Evolutionary conservation across 2,113 vertebrate genomes (phyloP).

Genomic region (Pomatorhinus ruficollis): DNA sequence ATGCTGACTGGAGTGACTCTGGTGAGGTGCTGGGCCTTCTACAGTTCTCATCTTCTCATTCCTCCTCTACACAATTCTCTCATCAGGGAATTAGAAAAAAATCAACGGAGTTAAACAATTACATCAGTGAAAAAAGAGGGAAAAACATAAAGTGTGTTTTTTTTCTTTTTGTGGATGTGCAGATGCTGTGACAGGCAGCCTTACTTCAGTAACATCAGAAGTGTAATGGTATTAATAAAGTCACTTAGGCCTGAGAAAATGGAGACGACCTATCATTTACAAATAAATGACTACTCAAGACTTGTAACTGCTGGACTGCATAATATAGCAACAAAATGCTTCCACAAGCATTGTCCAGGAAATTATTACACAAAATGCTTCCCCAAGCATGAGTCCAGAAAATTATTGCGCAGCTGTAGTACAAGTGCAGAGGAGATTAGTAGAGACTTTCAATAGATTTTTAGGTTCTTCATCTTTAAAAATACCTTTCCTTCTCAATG

Average conservation of each 20-base stretch:
- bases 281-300: slow-evolving; percentile 24
- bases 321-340: slow-evolving; percentile 32
- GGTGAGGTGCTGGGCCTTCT: not conserved
- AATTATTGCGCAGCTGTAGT: slow-evolving; percentile 57
- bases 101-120: not conserved
- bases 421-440: slow-evolving; percentile 38
- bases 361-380: slow-evolving; percentile 45
- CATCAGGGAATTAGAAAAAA: not conserved
- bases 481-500: slow-evolving; percentile 62
- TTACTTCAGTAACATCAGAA: not conserved
- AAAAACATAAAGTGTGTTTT: not conserved
- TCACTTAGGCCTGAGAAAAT: not conserved
- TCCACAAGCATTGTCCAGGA: slow-evolving; percentile 44
- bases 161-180: not conserved
- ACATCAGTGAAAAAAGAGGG: not conserved
- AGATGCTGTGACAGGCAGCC: not conserved
- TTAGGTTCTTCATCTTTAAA: slow-evolving; percentile 50
- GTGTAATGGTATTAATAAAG: slow-evolving; percentile 11
- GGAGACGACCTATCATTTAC: slow-evolving; percentile 38
- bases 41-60: not conserved
- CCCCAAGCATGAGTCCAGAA: slow-evolving; percentile 20
- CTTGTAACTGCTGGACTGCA: not conserved
- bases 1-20: not conserved
- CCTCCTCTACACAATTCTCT: not conserved
- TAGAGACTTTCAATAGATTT: slow-evolving; percentile 35